These are phyloP conservation scores for Drosophila arizonae DNA, from an alignment of 1,140 invertebrate genomes.

Conservation along the genomic window DNA sequence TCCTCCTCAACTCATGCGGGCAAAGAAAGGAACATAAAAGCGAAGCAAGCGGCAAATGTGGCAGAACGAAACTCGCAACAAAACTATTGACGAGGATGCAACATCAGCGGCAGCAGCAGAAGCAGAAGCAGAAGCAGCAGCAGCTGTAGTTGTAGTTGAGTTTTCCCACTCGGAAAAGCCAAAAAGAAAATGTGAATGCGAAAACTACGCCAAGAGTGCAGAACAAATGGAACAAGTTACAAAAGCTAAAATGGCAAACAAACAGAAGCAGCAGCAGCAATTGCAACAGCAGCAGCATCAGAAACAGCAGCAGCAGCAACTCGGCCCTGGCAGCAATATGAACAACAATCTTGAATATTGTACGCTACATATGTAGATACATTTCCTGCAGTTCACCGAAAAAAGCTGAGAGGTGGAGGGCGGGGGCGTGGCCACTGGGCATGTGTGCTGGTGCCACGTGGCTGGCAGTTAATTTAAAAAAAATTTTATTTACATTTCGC, in stretches of 20 bases:
- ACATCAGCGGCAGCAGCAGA: neutral
- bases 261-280: slow-evolving; percentile 36
- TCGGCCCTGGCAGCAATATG: slow-evolving; percentile 67
- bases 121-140: neutral
- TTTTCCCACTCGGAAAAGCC: slow-evolving; percentile 16
- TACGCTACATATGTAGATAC: slow-evolving; percentile 77
- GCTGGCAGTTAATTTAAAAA: slow-evolving; percentile 72
- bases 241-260: slow-evolving; percentile 77
- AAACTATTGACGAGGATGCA: slow-evolving; percentile 16
- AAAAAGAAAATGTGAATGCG: slow-evolving; percentile 41
- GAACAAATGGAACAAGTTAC: slow-evolving; percentile 75
- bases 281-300: slow-evolving; percentile 42
- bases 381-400: slow-evolving; percentile 67
- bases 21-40: slow-evolving; percentile 60
- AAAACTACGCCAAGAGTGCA: slow-evolving; percentile 71
- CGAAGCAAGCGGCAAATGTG: slow-evolving; percentile 53
- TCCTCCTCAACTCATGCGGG: slow-evolving; percentile 24
- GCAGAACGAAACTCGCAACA: slow-evolving; percentile 53
- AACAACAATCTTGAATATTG: slow-evolving; percentile 80
- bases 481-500: slow-evolving; percentile 76
- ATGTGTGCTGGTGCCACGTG: slow-evolving; percentile 45
- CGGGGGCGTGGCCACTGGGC: neutral
- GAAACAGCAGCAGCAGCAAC: slow-evolving; percentile 21
- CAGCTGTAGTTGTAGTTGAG: neutral
- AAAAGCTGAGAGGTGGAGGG: slow-evolving; percentile 1